Conservation (phyloP, 2,797 vertebrate genomes). For the Sardinella longiceps region DNA sequence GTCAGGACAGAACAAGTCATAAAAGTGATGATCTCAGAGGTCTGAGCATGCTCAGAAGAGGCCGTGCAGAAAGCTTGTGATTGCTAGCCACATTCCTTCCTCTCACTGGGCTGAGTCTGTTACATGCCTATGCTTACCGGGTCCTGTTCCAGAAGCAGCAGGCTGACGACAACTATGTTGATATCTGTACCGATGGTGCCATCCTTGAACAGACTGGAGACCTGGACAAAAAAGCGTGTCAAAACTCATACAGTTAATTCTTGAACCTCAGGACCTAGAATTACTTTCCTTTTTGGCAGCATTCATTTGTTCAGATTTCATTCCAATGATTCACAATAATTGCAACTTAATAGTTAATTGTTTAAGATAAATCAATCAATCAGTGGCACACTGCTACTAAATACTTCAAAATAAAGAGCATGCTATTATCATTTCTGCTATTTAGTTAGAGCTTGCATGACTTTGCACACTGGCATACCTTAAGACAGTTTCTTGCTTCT, state of each 20-base stretch:
- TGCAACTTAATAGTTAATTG: too few relatives aligned
- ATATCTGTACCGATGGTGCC: constrained; percentile 97
- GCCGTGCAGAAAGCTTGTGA: not conserved
- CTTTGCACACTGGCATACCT: too few relatives aligned
- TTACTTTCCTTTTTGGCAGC: too few relatives aligned
- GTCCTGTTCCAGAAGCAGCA: constrained; percentile 92
- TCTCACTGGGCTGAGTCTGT: not conserved
- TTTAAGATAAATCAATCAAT: too few relatives aligned
- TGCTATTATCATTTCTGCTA: too few relatives aligned
- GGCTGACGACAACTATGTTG: constrained; percentile 92
- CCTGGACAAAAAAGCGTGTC: constrained; percentile 68
- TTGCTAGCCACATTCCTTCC: not conserved
- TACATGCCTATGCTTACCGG: constrained; percentile 81
- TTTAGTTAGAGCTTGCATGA: too few relatives aligned
- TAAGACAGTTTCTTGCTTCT: too few relatives aligned
- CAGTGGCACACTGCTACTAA: too few relatives aligned
- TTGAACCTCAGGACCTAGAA: not conserved
- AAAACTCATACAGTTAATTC: not conserved
- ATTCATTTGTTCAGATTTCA: too few relatives aligned
- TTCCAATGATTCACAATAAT: too few relatives aligned
- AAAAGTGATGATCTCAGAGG: not conserved
- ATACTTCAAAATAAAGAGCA: too few relatives aligned
- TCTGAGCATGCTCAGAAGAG: not conserved
- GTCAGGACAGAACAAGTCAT: not conserved
- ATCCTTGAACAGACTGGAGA: constrained; percentile 97